Evolutionary conservation across 2,888 invertebrate species (phyloP).

Genomic region (Entomobrya multifasciata): DNA sequence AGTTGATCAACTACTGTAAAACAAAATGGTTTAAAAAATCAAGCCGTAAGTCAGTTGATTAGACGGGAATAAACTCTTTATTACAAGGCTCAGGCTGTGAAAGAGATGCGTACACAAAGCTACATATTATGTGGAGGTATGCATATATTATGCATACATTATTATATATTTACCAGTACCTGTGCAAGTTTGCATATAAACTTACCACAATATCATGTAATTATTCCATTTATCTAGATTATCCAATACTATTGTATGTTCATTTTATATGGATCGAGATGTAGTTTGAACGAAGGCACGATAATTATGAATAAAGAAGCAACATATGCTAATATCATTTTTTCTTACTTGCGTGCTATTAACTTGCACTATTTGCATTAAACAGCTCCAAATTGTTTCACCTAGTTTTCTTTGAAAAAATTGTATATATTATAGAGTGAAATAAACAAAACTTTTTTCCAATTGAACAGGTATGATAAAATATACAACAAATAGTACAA

Average conservation of each 20-base stretch:
- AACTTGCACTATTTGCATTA: conserved; percentile 50
- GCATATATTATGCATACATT: background rate
- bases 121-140: background rate
- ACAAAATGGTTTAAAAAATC: conserved; percentile 31
- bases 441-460: background rate
- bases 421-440: conserved; percentile 20
- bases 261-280: conserved; percentile 17
- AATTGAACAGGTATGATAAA: too few species aligned
- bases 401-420: background rate
- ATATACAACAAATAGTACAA: too few species aligned
- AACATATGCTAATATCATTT: conserved; percentile 47
- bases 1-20: conserved; percentile 64
- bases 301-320: conserved; percentile 28
- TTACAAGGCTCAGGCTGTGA: background rate
- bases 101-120: background rate
- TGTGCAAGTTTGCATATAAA: background rate
- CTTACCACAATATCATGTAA: conserved; percentile 13
- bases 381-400: conserved; percentile 23
- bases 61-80: conserved; percentile 29
- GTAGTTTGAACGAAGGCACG: conserved; percentile 31
- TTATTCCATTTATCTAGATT: conserved; percentile 20
- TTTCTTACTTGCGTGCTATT: conserved; percentile 31
- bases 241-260: background rate
- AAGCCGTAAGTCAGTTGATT: conserved; percentile 41
- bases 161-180: background rate